A percentile compares a stretch with the other conserved stretches of the same genome.
phyloP scores from a whole-genome alignment of 1,140 invertebrate genomes.

The Tetramorium simillimum region DNA sequence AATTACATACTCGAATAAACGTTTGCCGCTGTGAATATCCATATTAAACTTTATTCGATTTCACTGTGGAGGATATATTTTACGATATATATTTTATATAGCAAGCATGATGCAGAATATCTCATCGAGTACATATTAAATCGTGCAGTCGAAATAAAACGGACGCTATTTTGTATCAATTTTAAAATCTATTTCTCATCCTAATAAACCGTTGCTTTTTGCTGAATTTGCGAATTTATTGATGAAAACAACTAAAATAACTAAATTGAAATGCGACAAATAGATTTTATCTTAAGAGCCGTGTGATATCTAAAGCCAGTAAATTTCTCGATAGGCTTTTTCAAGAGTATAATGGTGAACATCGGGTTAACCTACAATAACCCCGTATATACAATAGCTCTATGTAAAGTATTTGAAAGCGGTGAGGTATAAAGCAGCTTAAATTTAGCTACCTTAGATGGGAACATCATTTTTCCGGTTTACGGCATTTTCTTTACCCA shows the following conservation, averaged over 20 bases:
- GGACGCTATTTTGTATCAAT: neutral
- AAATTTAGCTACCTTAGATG: slow-evolving; percentile 13
- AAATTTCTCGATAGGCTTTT: slow-evolving; percentile 24
- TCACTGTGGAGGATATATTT: neutral
- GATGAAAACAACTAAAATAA: neutral
- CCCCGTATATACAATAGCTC: too few relatives aligned
- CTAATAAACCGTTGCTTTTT: neutral
- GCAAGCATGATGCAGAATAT: neutral
- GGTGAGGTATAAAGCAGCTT: slow-evolving; percentile 9
- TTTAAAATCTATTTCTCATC: neutral
- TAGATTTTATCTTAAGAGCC: neutral
- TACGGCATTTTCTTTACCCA: neutral
- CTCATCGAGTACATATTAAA: neutral
- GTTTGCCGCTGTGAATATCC: neutral
- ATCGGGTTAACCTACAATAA: slow-evolving; percentile 3
- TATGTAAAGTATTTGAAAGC: slow-evolving; percentile 20
- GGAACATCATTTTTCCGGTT: neutral
- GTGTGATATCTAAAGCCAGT: neutral
- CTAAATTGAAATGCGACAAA: neutral
- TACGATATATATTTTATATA: neutral
- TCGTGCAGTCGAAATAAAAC: neutral
- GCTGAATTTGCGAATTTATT: neutral
- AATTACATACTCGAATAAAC: slow-evolving; percentile 40
- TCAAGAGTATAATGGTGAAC: neutral
- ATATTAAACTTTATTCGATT: neutral